Evolutionary conservation across 1,140 invertebrate species (phyloP).

Genomic region (Augochlora pura): DNA sequence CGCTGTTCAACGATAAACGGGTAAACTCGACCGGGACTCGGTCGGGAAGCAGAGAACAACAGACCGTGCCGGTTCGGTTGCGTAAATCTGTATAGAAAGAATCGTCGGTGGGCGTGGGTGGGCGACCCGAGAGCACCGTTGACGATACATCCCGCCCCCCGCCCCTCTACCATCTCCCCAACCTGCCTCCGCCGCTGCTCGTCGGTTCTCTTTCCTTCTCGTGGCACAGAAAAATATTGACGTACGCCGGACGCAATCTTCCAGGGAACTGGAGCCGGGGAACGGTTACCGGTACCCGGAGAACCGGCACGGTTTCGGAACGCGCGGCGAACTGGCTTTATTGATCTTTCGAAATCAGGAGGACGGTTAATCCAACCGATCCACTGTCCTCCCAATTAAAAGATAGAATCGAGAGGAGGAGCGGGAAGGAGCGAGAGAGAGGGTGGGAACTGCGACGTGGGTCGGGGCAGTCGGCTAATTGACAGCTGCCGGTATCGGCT

Average conservation of each 20-base stretch:
- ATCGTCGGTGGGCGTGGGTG: no score
- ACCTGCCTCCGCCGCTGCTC: no score
- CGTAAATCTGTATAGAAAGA: background rate
- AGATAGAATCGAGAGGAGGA: slow-evolving; percentile 45
- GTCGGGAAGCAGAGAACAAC: background rate
- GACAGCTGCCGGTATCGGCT: slow-evolving; percentile 40
- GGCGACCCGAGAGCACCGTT: background rate
- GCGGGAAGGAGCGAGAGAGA: background rate
- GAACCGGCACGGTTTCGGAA: slow-evolving; percentile 33
- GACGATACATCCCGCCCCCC: background rate
- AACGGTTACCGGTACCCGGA: background rate
- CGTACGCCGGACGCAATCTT: slow-evolving; percentile 53
- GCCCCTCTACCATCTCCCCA: no score
- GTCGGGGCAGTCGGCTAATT: slow-evolving; percentile 50
- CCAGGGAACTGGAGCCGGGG: slow-evolving; percentile 18
- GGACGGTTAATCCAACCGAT: slow-evolving; percentile 55
- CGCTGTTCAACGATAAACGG: background rate
- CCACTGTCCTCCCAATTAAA: slow-evolving; percentile 58
- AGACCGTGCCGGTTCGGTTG: background rate
- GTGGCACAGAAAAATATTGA: slow-evolving; percentile 59
- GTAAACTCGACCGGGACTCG: no score
- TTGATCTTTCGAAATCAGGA: slow-evolving; percentile 58
- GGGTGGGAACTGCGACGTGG: background rate
- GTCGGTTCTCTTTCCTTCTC: background rate
- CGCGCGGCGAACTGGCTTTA: slow-evolving; percentile 47